phyloP scores from a whole-genome alignment of 2,797 vertebrate genomes.

The Spinus pinus region DNA sequence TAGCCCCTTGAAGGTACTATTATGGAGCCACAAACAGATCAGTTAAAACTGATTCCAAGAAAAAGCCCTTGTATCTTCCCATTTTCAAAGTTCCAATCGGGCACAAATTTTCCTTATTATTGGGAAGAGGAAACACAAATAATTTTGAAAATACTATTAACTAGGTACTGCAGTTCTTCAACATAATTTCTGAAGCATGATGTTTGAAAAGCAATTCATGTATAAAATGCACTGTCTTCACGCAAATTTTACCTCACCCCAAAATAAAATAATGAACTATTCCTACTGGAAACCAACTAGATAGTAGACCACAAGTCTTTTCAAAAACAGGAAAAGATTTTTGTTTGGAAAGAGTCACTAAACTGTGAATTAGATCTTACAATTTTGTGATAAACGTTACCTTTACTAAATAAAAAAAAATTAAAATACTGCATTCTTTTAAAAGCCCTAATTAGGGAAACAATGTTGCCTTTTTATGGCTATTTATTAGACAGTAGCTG shows the following conservation, averaged over 20 bases:
- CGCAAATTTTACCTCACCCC: background rate
- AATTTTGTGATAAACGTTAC: background rate
- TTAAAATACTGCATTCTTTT: background rate
- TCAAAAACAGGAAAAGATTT: background rate
- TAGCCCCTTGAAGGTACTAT: background rate
- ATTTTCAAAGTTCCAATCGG: background rate
- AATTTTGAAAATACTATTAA: background rate
- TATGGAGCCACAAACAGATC: background rate
- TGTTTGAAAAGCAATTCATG: background rate
- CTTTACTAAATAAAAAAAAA: background rate
- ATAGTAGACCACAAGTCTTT: background rate
- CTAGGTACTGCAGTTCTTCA: background rate
- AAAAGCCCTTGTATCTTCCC: background rate
- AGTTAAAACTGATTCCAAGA: background rate
- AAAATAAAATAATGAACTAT: background rate
- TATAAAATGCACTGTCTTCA: background rate
- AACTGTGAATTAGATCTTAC: background rate
- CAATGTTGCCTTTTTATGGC: background rate
- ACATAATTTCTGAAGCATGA: background rate
- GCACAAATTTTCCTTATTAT: background rate
- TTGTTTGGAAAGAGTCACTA: background rate
- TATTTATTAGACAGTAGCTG: conserved; percentile 5
- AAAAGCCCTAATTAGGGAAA: background rate
- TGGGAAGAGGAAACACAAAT: background rate
- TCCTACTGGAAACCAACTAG: background rate